Conservation (phyloP, 2,113 vertebrate genomes). For the Phalacrocorax aristotelis region DNA sequence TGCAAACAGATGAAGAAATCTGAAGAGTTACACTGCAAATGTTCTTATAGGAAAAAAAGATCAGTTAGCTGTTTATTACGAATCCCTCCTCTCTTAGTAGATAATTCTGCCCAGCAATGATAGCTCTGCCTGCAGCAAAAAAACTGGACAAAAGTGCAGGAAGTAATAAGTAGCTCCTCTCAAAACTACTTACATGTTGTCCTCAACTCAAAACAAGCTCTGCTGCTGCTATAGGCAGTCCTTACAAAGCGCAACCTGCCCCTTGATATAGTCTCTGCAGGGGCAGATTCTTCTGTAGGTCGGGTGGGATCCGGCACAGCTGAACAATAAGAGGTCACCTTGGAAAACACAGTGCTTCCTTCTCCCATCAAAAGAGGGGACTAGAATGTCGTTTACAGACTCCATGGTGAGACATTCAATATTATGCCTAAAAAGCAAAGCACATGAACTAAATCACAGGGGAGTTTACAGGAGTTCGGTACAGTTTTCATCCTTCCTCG, state of each 20-base stretch:
- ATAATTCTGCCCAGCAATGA: slow-evolving; percentile 31
- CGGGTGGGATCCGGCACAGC: slow-evolving; percentile 90
- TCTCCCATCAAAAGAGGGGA: slow-evolving; percentile 86
- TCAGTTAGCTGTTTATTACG: slow-evolving; percentile 31
- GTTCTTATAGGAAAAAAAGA: slow-evolving; percentile 31
- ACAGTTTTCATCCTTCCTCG: not conserved
- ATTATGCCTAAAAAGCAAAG: slow-evolving; percentile 79
- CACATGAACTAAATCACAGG: not conserved
- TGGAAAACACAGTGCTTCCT: slow-evolving; percentile 93
- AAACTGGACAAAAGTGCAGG: slow-evolving; percentile 64
- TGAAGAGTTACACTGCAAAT: slow-evolving; percentile 24
- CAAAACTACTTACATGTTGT: slow-evolving; percentile 13
- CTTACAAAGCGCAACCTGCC: slow-evolving; percentile 95
- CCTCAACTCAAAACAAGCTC: not conserved
- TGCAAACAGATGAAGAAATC: slow-evolving; percentile 13
- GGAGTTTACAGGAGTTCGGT: not conserved
- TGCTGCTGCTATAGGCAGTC: slow-evolving; percentile 89
- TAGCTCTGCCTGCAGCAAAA: slow-evolving; percentile 31
- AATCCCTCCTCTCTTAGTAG: slow-evolving; percentile 39
- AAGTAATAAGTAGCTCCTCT: slow-evolving; percentile 44
- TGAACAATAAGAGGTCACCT: slow-evolving; percentile 94
- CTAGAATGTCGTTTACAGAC: slow-evolving; percentile 86
- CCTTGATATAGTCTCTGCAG: slow-evolving; percentile 98
- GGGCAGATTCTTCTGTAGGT: slow-evolving; percentile 89
- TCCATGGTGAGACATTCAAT: slow-evolving; percentile 89